Conservation (phyloP, 2,888 invertebrate species). For the Priocnemis perturbator region DNA sequence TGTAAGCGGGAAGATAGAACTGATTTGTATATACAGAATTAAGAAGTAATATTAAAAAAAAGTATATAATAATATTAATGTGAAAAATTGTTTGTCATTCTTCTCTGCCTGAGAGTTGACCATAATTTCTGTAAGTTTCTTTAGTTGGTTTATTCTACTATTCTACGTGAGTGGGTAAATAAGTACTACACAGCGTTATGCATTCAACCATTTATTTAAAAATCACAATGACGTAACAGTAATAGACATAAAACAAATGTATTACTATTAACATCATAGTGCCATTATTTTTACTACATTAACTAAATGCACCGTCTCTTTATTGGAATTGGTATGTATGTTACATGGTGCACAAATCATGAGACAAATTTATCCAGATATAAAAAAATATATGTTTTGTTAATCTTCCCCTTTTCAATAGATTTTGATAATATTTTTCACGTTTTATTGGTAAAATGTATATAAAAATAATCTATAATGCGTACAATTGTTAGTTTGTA, state of each 20-base stretch:
- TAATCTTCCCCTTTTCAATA: constrained; percentile 42
- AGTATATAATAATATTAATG: constrained; percentile 59
- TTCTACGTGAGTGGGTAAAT: background rate
- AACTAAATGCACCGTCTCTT: constrained; percentile 41
- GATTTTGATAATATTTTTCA: constrained; percentile 41
- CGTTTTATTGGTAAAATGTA: constrained; percentile 60
- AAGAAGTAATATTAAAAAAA: constrained; percentile 66
- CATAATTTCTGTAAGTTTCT: background rate
- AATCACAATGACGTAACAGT: constrained; percentile 66
- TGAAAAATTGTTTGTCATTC: constrained; percentile 14
- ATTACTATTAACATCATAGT: constrained; percentile 50
- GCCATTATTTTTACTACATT: constrained; percentile 42
- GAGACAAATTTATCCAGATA: constrained; percentile 53
- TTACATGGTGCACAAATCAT: constrained; percentile 51
- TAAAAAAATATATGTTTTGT: constrained; percentile 54
- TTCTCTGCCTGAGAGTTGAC: background rate
- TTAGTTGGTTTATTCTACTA: background rate
- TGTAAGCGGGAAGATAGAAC: constrained; percentile 53
- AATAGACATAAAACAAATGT: constrained; percentile 59
- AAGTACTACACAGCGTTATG: background rate
- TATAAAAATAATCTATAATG: constrained; percentile 70
- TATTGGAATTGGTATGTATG: constrained; percentile 40
- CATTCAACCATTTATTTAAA: constrained; percentile 62
- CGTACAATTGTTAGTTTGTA: constrained; percentile 62
- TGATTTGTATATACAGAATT: constrained; percentile 70